These are phyloP conservation scores for Dicaeum eximium DNA, from an alignment of 2,113 vertebrate genomes.

Conservation along the genomic window DNA sequence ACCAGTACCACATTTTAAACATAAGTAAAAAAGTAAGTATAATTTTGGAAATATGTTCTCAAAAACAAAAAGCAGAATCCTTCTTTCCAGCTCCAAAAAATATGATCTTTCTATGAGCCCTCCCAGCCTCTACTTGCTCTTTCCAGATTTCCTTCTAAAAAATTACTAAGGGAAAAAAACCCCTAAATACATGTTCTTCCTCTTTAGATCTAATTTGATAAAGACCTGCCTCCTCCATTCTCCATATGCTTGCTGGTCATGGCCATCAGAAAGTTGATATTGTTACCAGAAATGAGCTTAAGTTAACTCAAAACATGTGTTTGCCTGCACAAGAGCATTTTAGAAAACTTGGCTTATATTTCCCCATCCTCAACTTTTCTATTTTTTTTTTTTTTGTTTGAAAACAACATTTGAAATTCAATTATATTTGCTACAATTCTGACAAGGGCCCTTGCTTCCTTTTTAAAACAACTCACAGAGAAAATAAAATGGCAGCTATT, in stretches of 20 bases:
- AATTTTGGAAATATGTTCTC: neutral
- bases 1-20: neutral
- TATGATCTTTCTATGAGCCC: neutral
- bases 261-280: slow-evolving; percentile 19
- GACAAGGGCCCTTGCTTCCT: neutral
- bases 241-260: slow-evolving; percentile 7
- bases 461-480: neutral
- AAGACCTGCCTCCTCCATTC: neutral
- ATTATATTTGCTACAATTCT: slow-evolving; percentile 9
- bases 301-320: slow-evolving; percentile 46
- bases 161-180: neutral
- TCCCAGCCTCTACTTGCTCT: neutral
- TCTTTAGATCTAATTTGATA: slow-evolving; percentile 31
- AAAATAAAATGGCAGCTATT: neutral
- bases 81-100: neutral
- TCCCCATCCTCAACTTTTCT: neutral
- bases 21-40: neutral
- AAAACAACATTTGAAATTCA: slow-evolving; percentile 39
- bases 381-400: slow-evolving; percentile 5
- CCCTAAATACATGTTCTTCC: neutral
- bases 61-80: neutral
- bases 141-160: slow-evolving; percentile 1
- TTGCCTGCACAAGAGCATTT: neutral
- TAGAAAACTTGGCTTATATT: neutral
- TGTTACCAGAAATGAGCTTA: slow-evolving; percentile 49